These are phyloP conservation scores for Xiphophorus maculatus DNA, from an alignment of 2,113 vertebrate genomes.

Conservation along the genomic window DNA sequence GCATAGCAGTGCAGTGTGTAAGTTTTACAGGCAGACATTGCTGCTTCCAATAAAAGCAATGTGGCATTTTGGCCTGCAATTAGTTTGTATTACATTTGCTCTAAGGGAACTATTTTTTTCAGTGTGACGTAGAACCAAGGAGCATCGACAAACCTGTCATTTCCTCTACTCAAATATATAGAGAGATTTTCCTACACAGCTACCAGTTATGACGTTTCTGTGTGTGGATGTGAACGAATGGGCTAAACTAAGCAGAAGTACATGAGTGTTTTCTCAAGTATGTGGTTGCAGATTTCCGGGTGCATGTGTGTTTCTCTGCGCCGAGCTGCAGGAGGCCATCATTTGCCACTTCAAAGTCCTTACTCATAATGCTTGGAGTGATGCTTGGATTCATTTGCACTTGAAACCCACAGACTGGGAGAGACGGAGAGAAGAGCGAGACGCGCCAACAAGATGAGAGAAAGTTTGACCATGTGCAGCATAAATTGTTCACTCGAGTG, in stretches of 20 bases:
- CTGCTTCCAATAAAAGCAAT: too few species aligned
- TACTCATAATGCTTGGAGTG: constrained; percentile 66
- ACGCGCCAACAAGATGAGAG: constrained; percentile 33
- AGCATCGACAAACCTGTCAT: neutral
- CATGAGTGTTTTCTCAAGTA: neutral
- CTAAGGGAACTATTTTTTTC: too few species aligned
- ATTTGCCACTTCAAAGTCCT: constrained; percentile 67
- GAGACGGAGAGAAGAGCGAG: constrained; percentile 4
- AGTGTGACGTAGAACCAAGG: too few species aligned
- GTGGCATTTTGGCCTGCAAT: too few species aligned
- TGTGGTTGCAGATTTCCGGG: neutral
- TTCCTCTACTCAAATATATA: neutral
- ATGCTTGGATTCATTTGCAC: constrained; percentile 65
- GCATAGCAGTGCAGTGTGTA: too few species aligned
- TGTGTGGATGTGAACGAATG: neutral
- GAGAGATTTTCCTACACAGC: constrained; percentile 6
- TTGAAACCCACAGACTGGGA: constrained; percentile 53
- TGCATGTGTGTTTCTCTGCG: constrained; percentile 18
- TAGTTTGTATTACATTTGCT: too few species aligned
- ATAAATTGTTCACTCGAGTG: constrained; percentile 30
- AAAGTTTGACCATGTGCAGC: constrained; percentile 51
- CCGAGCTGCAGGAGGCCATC: constrained; percentile 52
- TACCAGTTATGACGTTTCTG: neutral
- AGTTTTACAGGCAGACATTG: too few species aligned
- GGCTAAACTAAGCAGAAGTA: neutral